Conservation (phyloP, 1,140 invertebrate species). For the Aphelenchoides fujianensis region DNA sequence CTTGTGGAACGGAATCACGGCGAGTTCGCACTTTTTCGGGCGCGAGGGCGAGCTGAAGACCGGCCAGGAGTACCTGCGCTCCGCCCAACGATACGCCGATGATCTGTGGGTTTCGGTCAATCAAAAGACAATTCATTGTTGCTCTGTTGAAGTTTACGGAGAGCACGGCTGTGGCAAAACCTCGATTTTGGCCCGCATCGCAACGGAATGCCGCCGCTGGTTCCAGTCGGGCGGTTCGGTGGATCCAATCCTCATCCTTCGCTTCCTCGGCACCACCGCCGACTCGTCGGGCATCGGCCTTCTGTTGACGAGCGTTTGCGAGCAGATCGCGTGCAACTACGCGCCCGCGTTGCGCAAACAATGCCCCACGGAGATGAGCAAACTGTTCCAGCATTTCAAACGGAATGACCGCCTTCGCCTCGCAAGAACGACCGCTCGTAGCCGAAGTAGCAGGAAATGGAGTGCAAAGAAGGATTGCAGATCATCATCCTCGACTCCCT, state of each 20-base stretch:
- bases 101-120: constrained; percentile 23
- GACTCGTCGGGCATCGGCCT: constrained; percentile 90
- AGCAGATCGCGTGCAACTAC: constrained; percentile 92
- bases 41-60: constrained; percentile 78
- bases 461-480: constrained; percentile 23
- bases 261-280: constrained; percentile 92
- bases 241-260: constrained; percentile 79
- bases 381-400: constrained; percentile 90
- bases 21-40: constrained; percentile 84
- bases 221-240: constrained; percentile 39
- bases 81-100: constrained; percentile 64
- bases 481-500: constrained; percentile 82
- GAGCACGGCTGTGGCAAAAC: constrained; percentile 96
- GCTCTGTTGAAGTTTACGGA: constrained; percentile 86
- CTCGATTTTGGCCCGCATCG: constrained; percentile 85
- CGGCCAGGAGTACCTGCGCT: constrained; percentile 81
- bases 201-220: constrained; percentile 69
- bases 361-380: constrained; percentile 87
- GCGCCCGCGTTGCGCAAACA: constrained; percentile 83
- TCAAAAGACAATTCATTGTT: constrained; percentile 63
- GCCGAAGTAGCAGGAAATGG: too few species aligned
- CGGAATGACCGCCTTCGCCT: constrained; percentile 80
- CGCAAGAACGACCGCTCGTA: constrained; percentile 75
- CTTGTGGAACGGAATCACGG: constrained; percentile 91
- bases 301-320: constrained; percentile 87